phyloP scores from a whole-genome alignment of 2,888 invertebrate species.

The Helicoverpa assulta region DNA sequence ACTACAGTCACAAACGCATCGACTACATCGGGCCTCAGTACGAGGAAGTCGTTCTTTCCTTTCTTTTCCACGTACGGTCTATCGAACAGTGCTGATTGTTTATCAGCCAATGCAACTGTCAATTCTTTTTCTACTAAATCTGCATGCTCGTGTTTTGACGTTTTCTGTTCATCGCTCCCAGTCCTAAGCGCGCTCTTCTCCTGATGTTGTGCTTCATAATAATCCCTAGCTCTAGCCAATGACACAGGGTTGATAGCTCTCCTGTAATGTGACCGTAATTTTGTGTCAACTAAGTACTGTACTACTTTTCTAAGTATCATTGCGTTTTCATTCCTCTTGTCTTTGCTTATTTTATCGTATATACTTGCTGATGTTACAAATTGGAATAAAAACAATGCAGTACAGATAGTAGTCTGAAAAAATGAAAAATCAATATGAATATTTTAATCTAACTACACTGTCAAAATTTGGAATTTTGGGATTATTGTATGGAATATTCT shows the following conservation, averaged over 20 bases:
- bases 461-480: no score
- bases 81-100: conserved; percentile 70
- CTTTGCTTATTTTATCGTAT: not conserved
- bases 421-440: not conserved
- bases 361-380: not conserved
- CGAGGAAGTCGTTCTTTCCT: conserved; percentile 79
- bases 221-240: conserved; percentile 2
- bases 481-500: no score
- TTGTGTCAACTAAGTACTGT: conserved; percentile 29
- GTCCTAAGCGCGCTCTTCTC: rapidly evolving
- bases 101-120: conserved; percentile 55
- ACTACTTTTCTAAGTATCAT: conserved; percentile 37
- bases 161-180: not conserved
- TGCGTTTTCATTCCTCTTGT: conserved; percentile 13
- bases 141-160: conserved; percentile 7
- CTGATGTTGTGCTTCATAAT: not conserved
- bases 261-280: conserved; percentile 21
- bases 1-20: conserved; percentile 79
- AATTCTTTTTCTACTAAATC: conserved; percentile 70
- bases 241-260: not conserved
- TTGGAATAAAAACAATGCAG: conserved; percentile 24
- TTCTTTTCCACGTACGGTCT: conserved; percentile 71
- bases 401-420: conserved; percentile 46
- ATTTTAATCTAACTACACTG: no score
- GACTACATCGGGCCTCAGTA: conserved; percentile 63